Evolutionary conservation across 2,888 invertebrate genomes (phyloP).

Genomic region (Serripes groenlandicus): DNA sequence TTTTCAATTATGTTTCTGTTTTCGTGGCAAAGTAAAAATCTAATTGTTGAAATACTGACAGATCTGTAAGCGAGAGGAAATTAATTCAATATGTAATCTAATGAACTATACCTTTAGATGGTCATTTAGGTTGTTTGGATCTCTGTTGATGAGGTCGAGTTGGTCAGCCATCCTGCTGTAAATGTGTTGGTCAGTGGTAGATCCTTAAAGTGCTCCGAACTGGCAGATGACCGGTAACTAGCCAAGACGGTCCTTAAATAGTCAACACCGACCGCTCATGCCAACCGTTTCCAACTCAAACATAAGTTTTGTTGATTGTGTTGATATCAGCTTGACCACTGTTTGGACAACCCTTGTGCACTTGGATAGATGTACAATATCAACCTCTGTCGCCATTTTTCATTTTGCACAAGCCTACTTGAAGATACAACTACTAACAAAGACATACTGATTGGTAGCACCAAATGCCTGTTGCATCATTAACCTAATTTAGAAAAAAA

Average conservation of each 20-base stretch:
- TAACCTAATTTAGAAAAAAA: too few relatives aligned
- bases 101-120: constrained; percentile 68
- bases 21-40: too few relatives aligned
- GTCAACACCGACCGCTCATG: neutral
- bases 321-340: constrained; percentile 14
- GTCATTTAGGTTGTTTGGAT: constrained; percentile 69
- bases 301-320: constrained; percentile 2
- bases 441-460: too few relatives aligned
- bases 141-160: constrained; percentile 66
- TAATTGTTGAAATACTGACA: too few relatives aligned
- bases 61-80: too few relatives aligned
- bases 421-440: too few relatives aligned
- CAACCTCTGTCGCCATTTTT: too few relatives aligned
- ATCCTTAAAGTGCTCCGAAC: neutral
- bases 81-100: too few relatives aligned
- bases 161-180: constrained; percentile 1
- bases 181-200: neutral
- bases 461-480: too few relatives aligned
- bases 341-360: constrained; percentile 9
- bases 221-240: constrained; percentile 18
- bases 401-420: too few relatives aligned
- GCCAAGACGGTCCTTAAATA: constrained; percentile 10
- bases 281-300: constrained; percentile 17
- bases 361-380: too few relatives aligned
- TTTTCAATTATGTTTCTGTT: too few relatives aligned